Evolutionary conservation across 2,888 invertebrate genomes (phyloP), one percentile per base, ranked within the genome.

Genomic region (Pherbina coryleti): DNA sequence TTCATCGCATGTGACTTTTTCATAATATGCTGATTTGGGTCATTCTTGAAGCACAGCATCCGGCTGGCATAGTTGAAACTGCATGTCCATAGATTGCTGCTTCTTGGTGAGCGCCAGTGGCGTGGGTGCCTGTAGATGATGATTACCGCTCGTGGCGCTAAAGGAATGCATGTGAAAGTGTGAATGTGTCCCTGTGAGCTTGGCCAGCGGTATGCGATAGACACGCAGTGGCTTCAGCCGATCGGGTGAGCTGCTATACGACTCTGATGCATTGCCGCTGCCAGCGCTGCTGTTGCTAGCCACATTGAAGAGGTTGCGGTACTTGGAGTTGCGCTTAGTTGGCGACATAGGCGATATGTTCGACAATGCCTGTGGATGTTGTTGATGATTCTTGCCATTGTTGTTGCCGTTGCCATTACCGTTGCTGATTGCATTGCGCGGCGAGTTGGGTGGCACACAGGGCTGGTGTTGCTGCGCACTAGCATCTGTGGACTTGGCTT

Each of bases 131-230:
- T 62, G 57, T n/a, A 31, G 60, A n/a, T 62, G 74, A 1, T 34
- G 69, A 28, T 14, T 66, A 14, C 31, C 51, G 78, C 79, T 3
- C 17, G 81, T 77, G 8, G 82, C 81, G 79, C 81, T 84, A 67
- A 84, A 84, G 0, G 84, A 84, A 62, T 87, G 86, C 62, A 86
- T 84, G 76, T 87, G 87, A 57, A 86, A 87, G 55, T 87, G 87
- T 8, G 87, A 87, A 78, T 87, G 86, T 0, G 86, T 82, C 0
- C 87, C 87, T 14, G 86, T 86, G 22, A 88, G 75, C 71, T 88
- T 87, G 31, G 85, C 83, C 66, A 88, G 76, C 3, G 87, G 87
- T 74, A 88, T 88, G 55, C 87, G 83, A 80, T 85, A 88, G n/a
- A 88, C 83, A 11, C 87, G 83, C 31, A 88, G 80, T 2, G 87